phyloP scores from a whole-genome alignment of 2,113 vertebrate genomes.

The Paralichthys olivaceus region DNA sequence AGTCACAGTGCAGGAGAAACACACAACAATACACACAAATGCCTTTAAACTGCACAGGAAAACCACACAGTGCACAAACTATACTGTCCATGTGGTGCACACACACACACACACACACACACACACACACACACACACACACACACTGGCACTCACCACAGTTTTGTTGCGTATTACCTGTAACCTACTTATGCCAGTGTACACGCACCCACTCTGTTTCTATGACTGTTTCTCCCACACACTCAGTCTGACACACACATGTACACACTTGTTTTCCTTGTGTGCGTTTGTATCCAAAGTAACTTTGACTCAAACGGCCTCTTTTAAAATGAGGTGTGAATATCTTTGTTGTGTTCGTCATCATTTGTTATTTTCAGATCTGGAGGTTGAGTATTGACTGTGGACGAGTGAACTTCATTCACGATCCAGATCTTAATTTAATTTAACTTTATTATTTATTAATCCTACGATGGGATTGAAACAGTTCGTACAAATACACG shows the following conservation, averaged over 20 bases:
- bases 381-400: too few species aligned
- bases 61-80: conserved; percentile 21
- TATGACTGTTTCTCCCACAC: conserved; percentile 62
- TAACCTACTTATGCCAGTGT: conserved; percentile 57
- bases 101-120: conserved; percentile 17
- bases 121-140: conserved; percentile 22
- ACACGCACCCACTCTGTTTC: conserved; percentile 50
- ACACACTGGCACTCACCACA: conserved; percentile 3
- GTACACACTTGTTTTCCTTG: background rate
- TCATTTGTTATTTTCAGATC: too few species aligned
- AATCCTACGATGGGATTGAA: too few species aligned
- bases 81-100: conserved; percentile 5
- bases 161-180: conserved; percentile 34
- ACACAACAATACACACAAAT: conserved; percentile 9
- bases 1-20: conserved; percentile 42
- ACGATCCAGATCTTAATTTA: too few species aligned
- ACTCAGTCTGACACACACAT: conserved; percentile 27
- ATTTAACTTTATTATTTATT: too few species aligned
- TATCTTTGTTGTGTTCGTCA: too few species aligned
- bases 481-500: too few species aligned
- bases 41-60: background rate
- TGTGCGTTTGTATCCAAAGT: background rate
- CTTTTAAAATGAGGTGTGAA: too few species aligned
- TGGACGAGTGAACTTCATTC: too few species aligned
- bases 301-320: too few species aligned